Base-by-base conservation (phyloP, 2,888 invertebrate species). In the Drosophila meridionalis region DNA sequence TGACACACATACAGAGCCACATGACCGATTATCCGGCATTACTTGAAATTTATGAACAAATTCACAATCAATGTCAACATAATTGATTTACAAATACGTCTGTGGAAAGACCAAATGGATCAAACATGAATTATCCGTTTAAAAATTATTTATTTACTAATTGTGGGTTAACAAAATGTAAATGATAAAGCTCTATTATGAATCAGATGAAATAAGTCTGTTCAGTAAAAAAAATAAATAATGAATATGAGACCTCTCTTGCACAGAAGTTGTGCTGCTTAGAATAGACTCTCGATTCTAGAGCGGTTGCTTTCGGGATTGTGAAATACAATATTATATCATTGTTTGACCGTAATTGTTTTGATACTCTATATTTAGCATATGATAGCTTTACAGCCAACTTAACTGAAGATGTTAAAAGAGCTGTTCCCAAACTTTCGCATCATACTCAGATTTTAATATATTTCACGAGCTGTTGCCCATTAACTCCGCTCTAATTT, bases 31-130 rank as follows among this genome's bases (percentile, higher is more conserved):
- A 40, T 47, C 36, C 38, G 3, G 38, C n/a, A 12, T 64, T 20
- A n/a, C 50, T 52, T 14, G 12, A n/a, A 40, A 34, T 4, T n/a
- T n/a, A 34, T 26, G 12, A 38, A 48, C 42, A 7, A 57, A 20
- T 1, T 2, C 7, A 9, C 11, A 45, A 9, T 26, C 26, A 11
- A 52, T 28, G 14, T n/a, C 30, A 38, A n/a, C 12, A 30, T 66
- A 30, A 43, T 43, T 26, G 66, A 45, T 40, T 32, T 14, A 7
- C 38, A 67, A 67, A 66, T 66, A 40, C 28, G 45, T 34, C 6
- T 58, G 9, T 26, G 11, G 14, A 20, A 11, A 6, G 60, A 8
- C 4, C 4, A 3, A 14, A 50, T n/a, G 2, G 34, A 42, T 40
- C 28, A 48, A 28, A 11, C 26, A 26, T 0, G 14, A 20, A 34